phyloP scores from a whole-genome alignment of 2,888 invertebrate species.

The Aphodius sticticus region DNA sequence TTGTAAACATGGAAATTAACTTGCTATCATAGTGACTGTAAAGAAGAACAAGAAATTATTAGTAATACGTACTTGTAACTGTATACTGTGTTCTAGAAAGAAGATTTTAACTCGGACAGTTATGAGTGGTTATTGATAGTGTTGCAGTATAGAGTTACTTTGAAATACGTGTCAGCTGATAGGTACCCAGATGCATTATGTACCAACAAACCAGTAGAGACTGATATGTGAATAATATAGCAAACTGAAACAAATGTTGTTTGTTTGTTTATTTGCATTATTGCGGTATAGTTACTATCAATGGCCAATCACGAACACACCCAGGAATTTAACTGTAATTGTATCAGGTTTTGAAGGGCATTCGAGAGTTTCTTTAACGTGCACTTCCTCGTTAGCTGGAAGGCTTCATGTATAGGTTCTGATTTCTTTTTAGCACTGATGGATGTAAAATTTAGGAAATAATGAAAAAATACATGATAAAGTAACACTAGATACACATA shows the following conservation, averaged over 20 bases:
- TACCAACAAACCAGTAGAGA: no score
- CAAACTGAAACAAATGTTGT: background rate
- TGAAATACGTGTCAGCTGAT: background rate
- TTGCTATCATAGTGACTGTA: background rate
- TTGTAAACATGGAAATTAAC: background rate
- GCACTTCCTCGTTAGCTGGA: background rate
- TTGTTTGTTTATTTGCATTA: background rate
- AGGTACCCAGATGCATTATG: background rate
- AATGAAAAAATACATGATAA: no score
- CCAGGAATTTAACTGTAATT: background rate
- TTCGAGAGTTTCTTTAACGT: background rate
- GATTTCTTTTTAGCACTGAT: background rate
- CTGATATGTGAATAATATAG: slow-evolving; percentile 10
- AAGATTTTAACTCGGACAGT: background rate
- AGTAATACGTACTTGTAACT: background rate
- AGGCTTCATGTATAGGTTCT: background rate
- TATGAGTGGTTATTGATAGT: background rate
- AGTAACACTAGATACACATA: no score
- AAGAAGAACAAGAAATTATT: background rate
- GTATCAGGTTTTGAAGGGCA: background rate
- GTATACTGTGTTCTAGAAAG: background rate
- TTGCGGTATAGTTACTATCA: background rate
- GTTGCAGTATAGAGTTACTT: background rate
- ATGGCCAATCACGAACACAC: background rate
- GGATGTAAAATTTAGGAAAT: no score